Evolutionary conservation across 2,888 invertebrate genomes (phyloP), one percentile per base, ranked within the genome.

Genomic region (Synergus japonicus): DNA sequence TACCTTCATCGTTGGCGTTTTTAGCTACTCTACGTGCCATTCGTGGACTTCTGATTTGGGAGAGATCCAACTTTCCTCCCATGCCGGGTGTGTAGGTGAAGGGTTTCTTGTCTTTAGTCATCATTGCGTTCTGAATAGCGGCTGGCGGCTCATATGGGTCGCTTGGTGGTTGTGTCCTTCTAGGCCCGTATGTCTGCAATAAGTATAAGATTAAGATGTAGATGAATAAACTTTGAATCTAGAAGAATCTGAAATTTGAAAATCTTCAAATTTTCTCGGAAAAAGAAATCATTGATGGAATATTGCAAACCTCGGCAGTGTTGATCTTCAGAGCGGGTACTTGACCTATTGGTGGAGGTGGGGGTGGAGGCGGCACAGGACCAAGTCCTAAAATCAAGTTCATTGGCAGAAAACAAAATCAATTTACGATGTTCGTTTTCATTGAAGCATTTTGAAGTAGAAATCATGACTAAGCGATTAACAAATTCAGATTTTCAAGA

Each of bases 31-130:
- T 93, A 85, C 97, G 94, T 4, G 96, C 97, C 97, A 98, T 97
- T 86, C 97, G 95, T 12, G 98, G 98, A 78, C 97, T 97, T 83
- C 95, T 95, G 82, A 98, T 97, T 93, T 98, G 97, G 12, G 97
- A 97, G 77, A 98, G 93, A 92, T 98, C 97, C 81, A 98, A 94
- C 78, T 92, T 92, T 4, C 92, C 92, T 4, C 92, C 92, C 84
- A 98, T 98, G 22, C 98, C 98, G 1, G 98, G 98, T 22, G 98
- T 97, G 92, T 98, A 98, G n/a, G 98, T 98, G 92, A 98, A 98
- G 13, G 98, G 98, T 90, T 98, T 98, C 92, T 98, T 98, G 92
- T 98, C 98, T 93, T 98, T 98, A 88, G 97, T 97, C 96, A 97
- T 96, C 97, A 97, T 97, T 49, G 98, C 97, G 92, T 97, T 97